Conservation (phyloP, 2,888 invertebrate genomes). For the Sceliomorpha sp. region DNA sequence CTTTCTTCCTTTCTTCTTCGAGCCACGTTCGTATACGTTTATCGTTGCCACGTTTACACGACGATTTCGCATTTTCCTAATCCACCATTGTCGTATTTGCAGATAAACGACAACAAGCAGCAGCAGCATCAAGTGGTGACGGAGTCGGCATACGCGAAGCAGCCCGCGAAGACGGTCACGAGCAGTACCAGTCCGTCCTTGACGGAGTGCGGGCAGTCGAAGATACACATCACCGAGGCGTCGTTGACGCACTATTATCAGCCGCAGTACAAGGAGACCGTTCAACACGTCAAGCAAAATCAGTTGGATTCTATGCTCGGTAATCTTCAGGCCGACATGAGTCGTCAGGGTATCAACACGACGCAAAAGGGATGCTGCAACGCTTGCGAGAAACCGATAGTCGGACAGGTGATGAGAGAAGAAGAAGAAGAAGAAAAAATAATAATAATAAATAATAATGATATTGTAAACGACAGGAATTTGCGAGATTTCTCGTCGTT, state of each 20-base stretch:
- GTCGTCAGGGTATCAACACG: slow-evolving; percentile 98
- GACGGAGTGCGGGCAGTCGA: slow-evolving; percentile 66
- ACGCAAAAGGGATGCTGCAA: slow-evolving; percentile 99
- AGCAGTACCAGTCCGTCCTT: slow-evolving; percentile 83
- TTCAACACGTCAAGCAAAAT: slow-evolving; percentile 82
- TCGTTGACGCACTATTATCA: slow-evolving; percentile 76
- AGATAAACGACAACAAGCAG: slow-evolving; percentile 87
- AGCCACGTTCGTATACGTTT: too few relatives aligned
- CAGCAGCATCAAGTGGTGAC: slow-evolving; percentile 85
- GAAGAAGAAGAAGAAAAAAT: too few relatives aligned
- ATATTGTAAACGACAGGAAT: too few relatives aligned
- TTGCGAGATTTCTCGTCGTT: too few relatives aligned
- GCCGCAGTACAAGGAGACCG: slow-evolving; percentile 78
- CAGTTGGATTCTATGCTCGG: slow-evolving; percentile 95
- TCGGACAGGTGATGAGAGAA: slow-evolving; percentile 95
- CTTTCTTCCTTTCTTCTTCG: too few relatives aligned
- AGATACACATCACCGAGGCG: slow-evolving; percentile 76
- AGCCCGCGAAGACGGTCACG: slow-evolving; percentile 83
- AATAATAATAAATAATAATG: too few relatives aligned
- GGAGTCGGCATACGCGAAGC: slow-evolving; percentile 87
- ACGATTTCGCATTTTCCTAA: slow-evolving; percentile 5
- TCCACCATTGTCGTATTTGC: slow-evolving; percentile 59
- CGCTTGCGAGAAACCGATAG: slow-evolving; percentile 99
- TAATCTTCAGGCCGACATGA: slow-evolving; percentile 96
- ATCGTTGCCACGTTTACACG: too few relatives aligned